These are phyloP conservation scores for Gandaritis pyraliata DNA, from an alignment of 2,888 invertebrate genomes.

Conservation along the genomic window DNA sequence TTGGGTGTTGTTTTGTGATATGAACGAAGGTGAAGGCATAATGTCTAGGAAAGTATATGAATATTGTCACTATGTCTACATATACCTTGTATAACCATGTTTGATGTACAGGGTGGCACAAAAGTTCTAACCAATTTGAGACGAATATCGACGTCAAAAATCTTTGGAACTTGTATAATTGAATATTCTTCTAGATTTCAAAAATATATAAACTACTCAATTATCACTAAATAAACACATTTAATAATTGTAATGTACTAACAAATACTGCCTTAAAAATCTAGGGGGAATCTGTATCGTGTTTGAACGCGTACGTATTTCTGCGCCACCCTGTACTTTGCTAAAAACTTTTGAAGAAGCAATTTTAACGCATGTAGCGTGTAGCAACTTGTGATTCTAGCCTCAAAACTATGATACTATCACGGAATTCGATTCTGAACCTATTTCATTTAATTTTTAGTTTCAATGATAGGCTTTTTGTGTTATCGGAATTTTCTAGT, in stretches of 20 bases:
- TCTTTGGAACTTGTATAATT: too few relatives aligned
- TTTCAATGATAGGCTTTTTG: too few relatives aligned
- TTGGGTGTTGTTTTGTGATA: too few relatives aligned
- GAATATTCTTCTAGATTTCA: too few relatives aligned
- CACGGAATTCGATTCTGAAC: not conserved
- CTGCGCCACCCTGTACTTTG: constrained; percentile 8
- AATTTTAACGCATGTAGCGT: constrained; percentile 17
- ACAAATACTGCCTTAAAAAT: constrained; percentile 8
- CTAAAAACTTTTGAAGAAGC: constrained; percentile 14
- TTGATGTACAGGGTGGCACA: constrained; percentile 10
- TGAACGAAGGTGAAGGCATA: not conserved
- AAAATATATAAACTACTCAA: too few relatives aligned
- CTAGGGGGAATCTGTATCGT: not conserved
- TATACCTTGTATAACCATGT: constrained; percentile 20
- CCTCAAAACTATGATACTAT: constrained; percentile 17
- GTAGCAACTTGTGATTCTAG: constrained; percentile 24
- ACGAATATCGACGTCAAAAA: too few relatives aligned
- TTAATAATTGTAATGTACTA: not conserved
- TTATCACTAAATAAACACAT: not conserved
- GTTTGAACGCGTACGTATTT: not conserved
- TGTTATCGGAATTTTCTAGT: too few relatives aligned
- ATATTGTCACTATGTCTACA: constrained; percentile 15
- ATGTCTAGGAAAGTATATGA: not conserved
- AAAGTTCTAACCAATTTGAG: not conserved
- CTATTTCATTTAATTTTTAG: too few relatives aligned